Conservation (phyloP, 2,113 vertebrate genomes). For the Petrocephalus zakoni region DNA sequence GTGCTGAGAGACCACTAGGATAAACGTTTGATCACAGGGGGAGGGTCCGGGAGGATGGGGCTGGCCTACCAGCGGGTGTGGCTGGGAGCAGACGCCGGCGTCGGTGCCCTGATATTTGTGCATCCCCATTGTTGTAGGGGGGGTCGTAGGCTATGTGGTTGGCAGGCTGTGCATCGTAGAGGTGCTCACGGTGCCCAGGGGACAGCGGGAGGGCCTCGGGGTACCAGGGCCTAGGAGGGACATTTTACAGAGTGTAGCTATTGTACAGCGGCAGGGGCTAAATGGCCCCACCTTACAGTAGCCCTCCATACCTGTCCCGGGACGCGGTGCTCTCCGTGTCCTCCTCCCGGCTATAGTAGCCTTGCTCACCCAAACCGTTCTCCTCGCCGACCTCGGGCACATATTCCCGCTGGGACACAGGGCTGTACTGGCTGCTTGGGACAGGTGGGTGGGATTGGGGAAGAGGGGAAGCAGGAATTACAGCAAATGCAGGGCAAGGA, state of each 20-base stretch:
- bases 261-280: constrained; percentile 29
- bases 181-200: constrained; percentile 36
- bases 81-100: constrained; percentile 76
- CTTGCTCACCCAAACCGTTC: constrained; percentile 38
- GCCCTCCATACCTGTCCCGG: constrained; percentile 47
- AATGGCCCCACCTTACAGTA: neutral
- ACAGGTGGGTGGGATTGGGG: neutral
- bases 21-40: neutral
- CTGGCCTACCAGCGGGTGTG: constrained; percentile 68
- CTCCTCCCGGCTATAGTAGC: constrained; percentile 53
- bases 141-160: constrained; percentile 2
- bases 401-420: neutral
- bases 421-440: neutral
- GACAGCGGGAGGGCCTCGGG: constrained; percentile 42
- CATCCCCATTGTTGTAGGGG: constrained; percentile 38
- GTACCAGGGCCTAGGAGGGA: constrained; percentile 33
- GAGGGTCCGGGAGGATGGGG: neutral
- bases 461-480: neutral
- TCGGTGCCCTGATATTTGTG: constrained; percentile 47
- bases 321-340: constrained; percentile 52
- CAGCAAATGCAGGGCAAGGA: neutral
- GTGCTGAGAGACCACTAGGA: neutral
- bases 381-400: constrained; percentile 29
- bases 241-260: neutral
- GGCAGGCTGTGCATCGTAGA: constrained; percentile 34